These are phyloP conservation scores for Galeopterus variegatus DNA, from an alignment of 2,113 vertebrate genomes.

Conservation along the genomic window DNA sequence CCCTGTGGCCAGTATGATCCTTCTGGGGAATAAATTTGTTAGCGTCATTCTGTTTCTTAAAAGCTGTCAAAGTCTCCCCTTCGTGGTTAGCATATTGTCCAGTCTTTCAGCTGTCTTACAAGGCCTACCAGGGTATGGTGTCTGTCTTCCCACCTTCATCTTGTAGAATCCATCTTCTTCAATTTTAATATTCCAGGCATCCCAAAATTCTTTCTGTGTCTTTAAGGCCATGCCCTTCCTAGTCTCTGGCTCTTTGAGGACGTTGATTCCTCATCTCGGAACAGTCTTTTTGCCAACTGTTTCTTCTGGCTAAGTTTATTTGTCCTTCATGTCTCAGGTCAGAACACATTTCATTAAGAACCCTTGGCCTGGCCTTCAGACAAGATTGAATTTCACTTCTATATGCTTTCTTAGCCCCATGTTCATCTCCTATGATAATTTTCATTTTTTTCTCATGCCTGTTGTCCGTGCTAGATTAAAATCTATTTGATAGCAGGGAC, in stretches of 20 bases:
- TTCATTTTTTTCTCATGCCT: neutral
- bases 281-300: neutral
- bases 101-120: neutral
- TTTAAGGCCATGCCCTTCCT: neutral
- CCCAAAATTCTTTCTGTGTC: neutral
- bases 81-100: neutral
- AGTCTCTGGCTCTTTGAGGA: neutral
- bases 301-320: neutral
- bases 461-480: neutral
- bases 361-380: neutral
- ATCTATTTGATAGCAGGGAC: neutral
- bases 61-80: neutral
- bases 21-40: neutral
- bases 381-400: neutral
- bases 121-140: neutral
- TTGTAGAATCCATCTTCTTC: neutral
- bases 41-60: neutral
- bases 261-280: neutral
- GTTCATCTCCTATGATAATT: neutral
- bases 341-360: neutral
- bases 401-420: neutral
- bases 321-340: neutral
- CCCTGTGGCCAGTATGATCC: neutral
- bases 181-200: slow-evolving; percentile 16
- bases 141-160: neutral